These are phyloP conservation scores for Pediacus dermestoides DNA, from an alignment of 2,888 invertebrate genomes.

Conservation along the genomic window DNA sequence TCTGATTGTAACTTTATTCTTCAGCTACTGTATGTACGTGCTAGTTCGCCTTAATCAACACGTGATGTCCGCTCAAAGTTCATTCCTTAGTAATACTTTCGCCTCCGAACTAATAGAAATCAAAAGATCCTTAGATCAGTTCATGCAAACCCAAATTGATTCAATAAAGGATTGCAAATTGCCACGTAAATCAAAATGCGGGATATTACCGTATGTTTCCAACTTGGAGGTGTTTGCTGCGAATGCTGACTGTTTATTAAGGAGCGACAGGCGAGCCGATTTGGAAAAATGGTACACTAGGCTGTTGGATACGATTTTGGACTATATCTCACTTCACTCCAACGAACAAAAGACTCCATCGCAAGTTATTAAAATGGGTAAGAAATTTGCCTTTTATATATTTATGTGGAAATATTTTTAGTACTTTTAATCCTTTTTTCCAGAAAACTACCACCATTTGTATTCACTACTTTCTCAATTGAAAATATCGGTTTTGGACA, in stretches of 20 bases:
- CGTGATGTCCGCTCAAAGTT: conserved; percentile 86
- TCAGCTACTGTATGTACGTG: conserved; percentile 89
- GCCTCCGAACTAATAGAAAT: conserved; percentile 83
- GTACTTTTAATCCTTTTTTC: conserved; percentile 31
- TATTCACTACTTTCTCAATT: conserved; percentile 81
- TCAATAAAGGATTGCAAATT: conserved; percentile 76
- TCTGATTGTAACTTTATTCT: conserved; percentile 19
- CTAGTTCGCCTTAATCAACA: conserved; percentile 89
- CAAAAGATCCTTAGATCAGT: conserved; percentile 87
- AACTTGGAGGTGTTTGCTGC: conserved; percentile 88
- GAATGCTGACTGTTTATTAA: conserved; percentile 85
- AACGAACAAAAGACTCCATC: conserved; percentile 85
- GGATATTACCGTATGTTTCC: conserved; percentile 82
- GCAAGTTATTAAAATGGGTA: conserved; percentile 87
- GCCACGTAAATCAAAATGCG: conserved; percentile 76
- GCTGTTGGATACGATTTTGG: conserved; percentile 79
- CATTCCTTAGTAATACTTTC: conserved; percentile 83
- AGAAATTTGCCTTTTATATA: conserved; percentile 15
- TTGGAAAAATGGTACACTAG: conserved; percentile 88
- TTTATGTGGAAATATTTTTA: no score
- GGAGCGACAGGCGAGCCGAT: conserved; percentile 82
- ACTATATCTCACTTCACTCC: conserved; percentile 74
- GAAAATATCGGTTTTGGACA: conserved; percentile 85
- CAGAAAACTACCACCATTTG: conserved; percentile 94
- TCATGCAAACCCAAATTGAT: conserved; percentile 79